These are phyloP conservation scores for Maniola jurtina DNA, from an alignment of 1,140 invertebrate genomes.

Conservation along the genomic window DNA sequence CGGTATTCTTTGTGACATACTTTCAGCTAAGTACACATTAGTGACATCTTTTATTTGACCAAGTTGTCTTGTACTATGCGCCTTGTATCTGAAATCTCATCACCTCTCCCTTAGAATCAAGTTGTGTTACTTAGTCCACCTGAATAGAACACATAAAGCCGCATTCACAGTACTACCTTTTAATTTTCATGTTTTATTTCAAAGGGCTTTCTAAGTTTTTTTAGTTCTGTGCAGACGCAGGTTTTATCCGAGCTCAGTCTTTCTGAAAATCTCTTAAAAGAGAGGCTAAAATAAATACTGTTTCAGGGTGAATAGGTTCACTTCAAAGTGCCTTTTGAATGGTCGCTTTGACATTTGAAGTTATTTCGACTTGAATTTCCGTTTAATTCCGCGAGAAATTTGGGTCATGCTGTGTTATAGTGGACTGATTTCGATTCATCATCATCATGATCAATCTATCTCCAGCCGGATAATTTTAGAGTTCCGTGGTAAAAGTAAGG, in stretches of 20 bases:
- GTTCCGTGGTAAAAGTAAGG: no score
- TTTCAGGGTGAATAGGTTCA: not conserved
- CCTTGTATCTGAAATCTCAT: not conserved
- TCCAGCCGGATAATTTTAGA: not conserved
- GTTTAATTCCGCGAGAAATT: no score
- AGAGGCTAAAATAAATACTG: constrained; percentile 5
- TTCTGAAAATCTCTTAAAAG: constrained; percentile 7
- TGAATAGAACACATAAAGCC: constrained; percentile 32
- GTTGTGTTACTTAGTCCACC: not conserved
- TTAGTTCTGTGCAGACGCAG: not conserved
- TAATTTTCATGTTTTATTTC: constrained; percentile 19
- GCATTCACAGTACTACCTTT: constrained; percentile 26
- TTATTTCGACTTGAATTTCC: not conserved
- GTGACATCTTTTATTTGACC: not conserved
- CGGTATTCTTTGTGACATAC: no score
- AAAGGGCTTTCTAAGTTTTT: constrained; percentile 12
- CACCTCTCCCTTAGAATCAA: not conserved
- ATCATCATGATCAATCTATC: no score
- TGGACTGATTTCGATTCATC: no score
- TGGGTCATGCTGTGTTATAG: no score
- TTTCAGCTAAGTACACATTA: no score
- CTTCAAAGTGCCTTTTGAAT: constrained; percentile 2
- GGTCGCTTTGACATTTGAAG: constrained; percentile 1
- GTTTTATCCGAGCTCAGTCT: constrained; percentile 2
- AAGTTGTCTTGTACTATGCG: not conserved